phyloP scores from a whole-genome alignment of 2,797 vertebrate genomes.

The Podarcis lilfordi region DNA sequence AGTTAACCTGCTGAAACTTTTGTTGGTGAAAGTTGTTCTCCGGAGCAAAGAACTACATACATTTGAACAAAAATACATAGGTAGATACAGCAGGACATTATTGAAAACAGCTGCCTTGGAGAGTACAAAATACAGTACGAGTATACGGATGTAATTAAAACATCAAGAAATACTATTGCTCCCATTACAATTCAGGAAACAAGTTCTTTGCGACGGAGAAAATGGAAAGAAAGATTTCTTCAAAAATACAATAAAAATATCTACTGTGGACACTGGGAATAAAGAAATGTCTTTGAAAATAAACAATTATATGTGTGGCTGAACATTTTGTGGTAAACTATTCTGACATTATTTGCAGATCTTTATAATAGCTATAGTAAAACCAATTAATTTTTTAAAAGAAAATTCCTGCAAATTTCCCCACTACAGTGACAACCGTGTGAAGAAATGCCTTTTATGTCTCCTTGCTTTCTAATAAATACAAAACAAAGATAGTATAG shows the following conservation, averaged over 20 bases:
- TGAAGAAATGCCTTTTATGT: conserved; percentile 59
- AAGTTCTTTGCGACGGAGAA: conserved; percentile 85
- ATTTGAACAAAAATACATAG: conserved; percentile 71
- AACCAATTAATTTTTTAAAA: conserved; percentile 57
- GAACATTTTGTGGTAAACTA: conserved; percentile 49
- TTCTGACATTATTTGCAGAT: conserved; percentile 53
- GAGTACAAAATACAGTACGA: conserved; percentile 95
- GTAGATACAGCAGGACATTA: conserved; percentile 92
- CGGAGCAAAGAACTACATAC: conserved; percentile 74
- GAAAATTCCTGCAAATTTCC: conserved; percentile 54
- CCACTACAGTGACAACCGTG: conserved; percentile 56
- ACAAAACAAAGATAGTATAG: conserved; percentile 78
- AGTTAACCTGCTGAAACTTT: conserved; percentile 61
- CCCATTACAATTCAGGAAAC: conserved; percentile 87
- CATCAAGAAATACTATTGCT: conserved; percentile 93
- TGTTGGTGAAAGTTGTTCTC: conserved; percentile 68
- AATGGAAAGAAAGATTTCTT: conserved; percentile 70
- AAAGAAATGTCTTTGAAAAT: conserved; percentile 67
- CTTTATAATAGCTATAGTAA: conserved; percentile 55
- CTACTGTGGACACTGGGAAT: conserved; percentile 63
- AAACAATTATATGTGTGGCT: conserved; percentile 69
- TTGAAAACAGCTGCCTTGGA: conserved; percentile 95
- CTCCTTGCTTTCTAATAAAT: conserved; percentile 76
- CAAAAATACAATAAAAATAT: conserved; percentile 74
- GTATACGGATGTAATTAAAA: conserved; percentile 89